phyloP scores from a whole-genome alignment of 2,888 invertebrate genomes.

The Sinotaia quadrata region DNA sequence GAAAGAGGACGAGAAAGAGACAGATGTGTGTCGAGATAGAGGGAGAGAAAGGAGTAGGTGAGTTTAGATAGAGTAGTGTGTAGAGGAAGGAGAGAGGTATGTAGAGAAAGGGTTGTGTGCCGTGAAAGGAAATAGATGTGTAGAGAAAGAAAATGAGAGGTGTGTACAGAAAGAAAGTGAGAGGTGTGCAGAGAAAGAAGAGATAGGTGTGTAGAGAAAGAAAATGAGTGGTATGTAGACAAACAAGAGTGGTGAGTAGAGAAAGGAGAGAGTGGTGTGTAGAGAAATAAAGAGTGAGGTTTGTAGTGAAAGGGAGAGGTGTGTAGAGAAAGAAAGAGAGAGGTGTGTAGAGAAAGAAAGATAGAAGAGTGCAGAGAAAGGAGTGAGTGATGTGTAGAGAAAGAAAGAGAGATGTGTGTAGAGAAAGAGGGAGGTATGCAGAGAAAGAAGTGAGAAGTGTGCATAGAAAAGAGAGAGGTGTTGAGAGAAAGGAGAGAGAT shows the following conservation, averaged over 20 bases:
- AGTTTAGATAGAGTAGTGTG: too few species aligned
- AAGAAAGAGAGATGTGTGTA: background rate
- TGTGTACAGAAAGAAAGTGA: background rate
- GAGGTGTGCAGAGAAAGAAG: background rate
- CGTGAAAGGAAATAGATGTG: too few species aligned
- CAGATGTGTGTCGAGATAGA: too few species aligned
- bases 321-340: background rate
- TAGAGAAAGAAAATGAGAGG: too few species aligned
- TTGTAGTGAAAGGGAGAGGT: background rate
- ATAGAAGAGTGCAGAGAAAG: background rate
- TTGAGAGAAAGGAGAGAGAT: conserved; percentile 24
- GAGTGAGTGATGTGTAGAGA: background rate
- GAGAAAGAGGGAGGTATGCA: background rate
- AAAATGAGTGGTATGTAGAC: conserved; percentile 15
- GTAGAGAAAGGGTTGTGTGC: too few species aligned
- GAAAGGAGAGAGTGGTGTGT: background rate
- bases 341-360: background rate
- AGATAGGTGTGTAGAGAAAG: conserved; percentile 11
- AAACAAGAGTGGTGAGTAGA: background rate
- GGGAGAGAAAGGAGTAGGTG: too few species aligned
- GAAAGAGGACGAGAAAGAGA: conserved; percentile 24
- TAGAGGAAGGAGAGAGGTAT: too few species aligned
- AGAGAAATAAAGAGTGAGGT: background rate
- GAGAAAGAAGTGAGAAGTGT: too few species aligned
- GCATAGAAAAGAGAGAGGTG: background rate